These are phyloP conservation scores for Fistularia commersonii DNA, from an alignment of 2,797 vertebrate genomes.

Conservation along the genomic window DNA sequence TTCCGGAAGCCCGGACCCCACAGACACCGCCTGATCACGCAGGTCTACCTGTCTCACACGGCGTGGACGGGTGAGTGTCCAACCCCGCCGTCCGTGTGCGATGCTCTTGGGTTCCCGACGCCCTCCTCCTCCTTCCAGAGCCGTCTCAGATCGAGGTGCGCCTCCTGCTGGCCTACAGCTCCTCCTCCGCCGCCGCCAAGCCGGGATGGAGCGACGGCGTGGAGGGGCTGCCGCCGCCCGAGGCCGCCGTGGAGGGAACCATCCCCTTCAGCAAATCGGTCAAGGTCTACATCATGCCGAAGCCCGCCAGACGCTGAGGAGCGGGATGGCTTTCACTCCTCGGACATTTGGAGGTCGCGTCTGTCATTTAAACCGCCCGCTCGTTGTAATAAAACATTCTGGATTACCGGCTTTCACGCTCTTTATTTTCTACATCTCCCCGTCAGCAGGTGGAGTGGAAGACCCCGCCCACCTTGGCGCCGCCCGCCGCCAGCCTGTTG, in stretches of 20 bases:
- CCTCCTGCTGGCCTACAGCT: conserved; percentile 89
- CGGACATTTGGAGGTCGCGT: not conserved
- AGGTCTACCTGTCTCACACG: conserved; percentile 93
- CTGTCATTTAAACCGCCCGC: no score
- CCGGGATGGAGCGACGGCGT: conserved; percentile 78
- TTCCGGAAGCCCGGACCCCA: conserved; percentile 90
- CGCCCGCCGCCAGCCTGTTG: conserved; percentile 80
- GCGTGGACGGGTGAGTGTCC: conserved; percentile 89
- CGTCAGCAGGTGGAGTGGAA: conserved; percentile 92
- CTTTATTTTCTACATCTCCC: not conserved
- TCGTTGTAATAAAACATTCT: not conserved
- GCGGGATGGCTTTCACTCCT: not conserved
- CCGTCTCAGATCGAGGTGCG: conserved; percentile 92
- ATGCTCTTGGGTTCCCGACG: not conserved
- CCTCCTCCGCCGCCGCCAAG: conserved; percentile 71
- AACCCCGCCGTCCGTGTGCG: not conserved
- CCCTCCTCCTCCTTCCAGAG: conserved; percentile 67
- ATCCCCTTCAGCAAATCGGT: conserved; percentile 92
- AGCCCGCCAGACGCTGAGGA: conserved; percentile 85
- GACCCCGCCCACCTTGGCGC: conserved; percentile 84
- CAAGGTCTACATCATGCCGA: conserved; percentile 97
- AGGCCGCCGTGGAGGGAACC: conserved; percentile 85
- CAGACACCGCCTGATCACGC: conserved; percentile 90
- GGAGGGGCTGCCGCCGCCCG: conserved; percentile 73
- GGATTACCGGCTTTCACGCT: not conserved